Base-by-base conservation (phyloP, 1,140 invertebrate species). In the Drosophila eugracilis region DNA sequence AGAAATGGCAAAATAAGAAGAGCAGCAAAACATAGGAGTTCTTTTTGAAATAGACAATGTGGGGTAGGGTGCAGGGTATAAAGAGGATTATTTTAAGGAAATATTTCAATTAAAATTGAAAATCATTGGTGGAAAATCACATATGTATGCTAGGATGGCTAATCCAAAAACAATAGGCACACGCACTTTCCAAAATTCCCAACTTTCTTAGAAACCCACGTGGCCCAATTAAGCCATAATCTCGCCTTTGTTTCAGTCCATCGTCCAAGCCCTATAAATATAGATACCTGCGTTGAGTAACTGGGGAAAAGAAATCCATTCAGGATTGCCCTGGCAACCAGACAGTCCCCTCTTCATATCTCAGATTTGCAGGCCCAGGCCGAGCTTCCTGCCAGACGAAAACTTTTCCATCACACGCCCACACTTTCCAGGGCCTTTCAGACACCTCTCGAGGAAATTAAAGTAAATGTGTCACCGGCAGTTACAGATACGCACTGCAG, bases 381-480 rank as follows among this genome's bases (percentile, higher is more conserved):
- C 30, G 0, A 47, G n/a, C 30, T 37, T 47, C 10, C 60, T 36
- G 41, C 19, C 39, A 62, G 41, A 28, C 41, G 30, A 9, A 47
- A 47, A 63, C 15, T 45, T 65, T 65, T 45, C 39, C 60, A 60
- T 65, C 28, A 26, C 15, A 41, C 48, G 5, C 52, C 14, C 48
- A 30, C 6, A 30, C 5, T 45, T 44, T 15, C 22, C 49, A 21
- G 12, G 28, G 47, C 24, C 15, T 10, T 26, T 10, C 36, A 42
- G 37, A 66, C 34, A 59, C 58, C 26, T 62, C 15, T 22, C 30
- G 21, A 55, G 65, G 41, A 70, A 55, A 70, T 70, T 45, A 70
- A 47, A 47, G 41, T 54, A 47, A 44, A 44, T 42, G 62, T 67
- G 62, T 22, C 19, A 65, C 37, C 34, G 62, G 34, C 63, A 66